Base-by-base conservation (phyloP, 2,888 invertebrate species). In the Pemphredon lugubris region DNA sequence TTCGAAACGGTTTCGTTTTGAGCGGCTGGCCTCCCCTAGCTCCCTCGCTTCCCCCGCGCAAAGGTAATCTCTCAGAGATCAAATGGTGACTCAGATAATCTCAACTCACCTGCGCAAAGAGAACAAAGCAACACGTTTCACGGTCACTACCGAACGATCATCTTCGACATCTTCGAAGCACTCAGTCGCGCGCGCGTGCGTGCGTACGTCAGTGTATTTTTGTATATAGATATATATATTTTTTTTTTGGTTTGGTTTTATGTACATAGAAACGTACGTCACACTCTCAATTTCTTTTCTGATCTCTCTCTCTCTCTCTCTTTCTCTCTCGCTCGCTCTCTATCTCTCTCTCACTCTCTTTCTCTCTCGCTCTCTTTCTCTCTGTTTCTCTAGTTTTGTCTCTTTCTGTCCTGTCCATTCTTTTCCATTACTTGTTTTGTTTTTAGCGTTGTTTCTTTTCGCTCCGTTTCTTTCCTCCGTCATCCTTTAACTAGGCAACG, bases 21-120 rank as follows among this genome's bases (percentile, higher is more conserved):
- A 88, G 86, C 89, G 88, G 89, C 89, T 89, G 89, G 89, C 89
- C 87, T 89, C 88, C 73, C 89, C 89, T 86, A 87, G 82, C 60
- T 87, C 85, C 87, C 87, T 88, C 86, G 87, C 89, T 89, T 89
- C 89, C 89, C 89, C 89, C 88, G 89, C 88, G 89, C 88, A 89
- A 89, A 88, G 84, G 86, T 86, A 80, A 83, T 81, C 78, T 81
- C 73, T 88, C 84, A 85, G 82, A 86, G 83, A 86, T 87, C 83
- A 86, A 88, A 88, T 79, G 88, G 87, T 89, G 89, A 89, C 83
- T 89, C 88, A 89, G 80, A 81, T 81, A 89, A 87, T 87, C 89
- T 89, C 87, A 89, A 89, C 89, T 89, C 89, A 89, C 89, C 89
- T 89, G 89, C 87, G 84, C 86, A 86, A 88, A 87, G 85, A 88